Evolutionary conservation across 2,113 vertebrate genomes (phyloP), one percentile per base, ranked within the genome.

Genomic region (Arizona elegans): DNA sequence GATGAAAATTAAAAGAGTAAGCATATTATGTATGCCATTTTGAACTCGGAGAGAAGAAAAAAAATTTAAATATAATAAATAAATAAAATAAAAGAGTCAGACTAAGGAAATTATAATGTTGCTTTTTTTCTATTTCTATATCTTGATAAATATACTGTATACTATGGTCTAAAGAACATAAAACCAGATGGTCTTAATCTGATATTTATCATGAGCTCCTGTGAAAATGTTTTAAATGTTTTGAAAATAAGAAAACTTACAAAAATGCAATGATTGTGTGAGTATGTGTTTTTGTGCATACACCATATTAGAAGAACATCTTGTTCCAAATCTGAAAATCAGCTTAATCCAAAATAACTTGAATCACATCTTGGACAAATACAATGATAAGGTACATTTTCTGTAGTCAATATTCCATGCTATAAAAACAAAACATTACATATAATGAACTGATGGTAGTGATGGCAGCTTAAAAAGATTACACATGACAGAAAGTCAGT

Each of bases 131-230:
- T 58, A 93, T 90, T 88, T 0, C 0, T 0, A 24, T 6, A 0
- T 0, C 0, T 2, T 21, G 59, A 86, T 91, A 5, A 91, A 65
- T 2, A 23, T 43, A 90, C 90, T 81, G 17, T 10, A 38, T 81
- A n/a, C 91, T 0, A 0, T 94, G 0, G 33, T 95, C 92, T 0
- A 1, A 85, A 88, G 94, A 92, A 94, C 92, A 65, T 0, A 4
- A 92, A 58, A 88, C 92, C 1, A 1, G 47, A 0, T 92, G 92
- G 87, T 95, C 90, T 85, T 58, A 62, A 90, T 43, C 93, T 95
- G 87, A 62, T 95, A 93, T 96, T 96, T 95, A 93, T 96, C 94
- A 29, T 15, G 94, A 93, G 5, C 50, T 94, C 85, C 62, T 96
- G 86, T 91, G 90, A 89, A 0, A 33, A 0, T 9, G 0, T 62